Evolutionary conservation across 2,113 vertebrate genomes (phyloP), one percentile per base, ranked within the genome.

Genomic region (Pteruthius melanotis): DNA sequence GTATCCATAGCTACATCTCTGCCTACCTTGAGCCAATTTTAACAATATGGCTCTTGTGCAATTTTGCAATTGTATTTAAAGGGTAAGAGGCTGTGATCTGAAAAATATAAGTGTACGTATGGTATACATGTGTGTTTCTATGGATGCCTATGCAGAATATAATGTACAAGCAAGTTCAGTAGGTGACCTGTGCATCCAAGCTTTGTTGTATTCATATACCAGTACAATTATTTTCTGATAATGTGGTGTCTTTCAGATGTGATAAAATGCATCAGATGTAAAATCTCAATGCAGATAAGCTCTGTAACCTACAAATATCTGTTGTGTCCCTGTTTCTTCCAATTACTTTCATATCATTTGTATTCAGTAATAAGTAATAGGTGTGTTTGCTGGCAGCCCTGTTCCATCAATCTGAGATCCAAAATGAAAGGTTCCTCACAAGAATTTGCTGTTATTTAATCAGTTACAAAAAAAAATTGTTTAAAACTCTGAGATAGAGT

Each of bases 61-160:
- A 49, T 92, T 92, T 93, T 75, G 42, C 71, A 84, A 8, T 89
- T 83, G 59, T 86, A 71, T 83, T 92, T 68, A 77, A 92, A 77
- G 74, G 33, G 71, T 85, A 86, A 90, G 33, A 78, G 79, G 33
- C 75, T 88, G 69, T 91, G 90, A 95, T 80, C 70, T 93, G 70
- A 77, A 77, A 78, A 80, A 70, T 85, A 1, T 6, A 57, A 83
- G 27, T 40, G 11, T 66, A 17, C 83, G 77, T 86, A 30, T 93
- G 94, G 71, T 30, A 49, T 33, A 22, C 92, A 88, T 39, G 57
- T 96, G 95, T 81, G 27, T 77, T 87, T 44, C 60, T 86, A 0
- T 60, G 68, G 64, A 9, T 52, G 63, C 33, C 52, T 80, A 3
- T 47, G 71, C 45, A 70, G 59, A 86, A 42, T 49, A 26, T 17